These are phyloP conservation scores for Peromyscus melanophrys DNA, from an alignment of 2,797 vertebrate genomes.

Conservation along the genomic window DNA sequence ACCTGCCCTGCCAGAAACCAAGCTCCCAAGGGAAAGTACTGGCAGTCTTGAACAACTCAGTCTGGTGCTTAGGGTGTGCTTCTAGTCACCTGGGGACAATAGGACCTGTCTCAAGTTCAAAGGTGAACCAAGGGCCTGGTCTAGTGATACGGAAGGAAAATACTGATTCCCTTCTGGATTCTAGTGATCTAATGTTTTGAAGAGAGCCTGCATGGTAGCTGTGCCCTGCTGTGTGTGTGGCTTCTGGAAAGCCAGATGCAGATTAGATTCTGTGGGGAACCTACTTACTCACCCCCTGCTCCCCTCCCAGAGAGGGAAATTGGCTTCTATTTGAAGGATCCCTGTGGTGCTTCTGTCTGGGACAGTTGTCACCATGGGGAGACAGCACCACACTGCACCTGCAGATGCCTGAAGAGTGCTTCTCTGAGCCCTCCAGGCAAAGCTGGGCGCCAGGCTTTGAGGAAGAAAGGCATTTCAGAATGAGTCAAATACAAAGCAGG, in stretches of 20 bases:
- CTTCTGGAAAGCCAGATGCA: neutral
- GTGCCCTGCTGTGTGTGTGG: neutral
- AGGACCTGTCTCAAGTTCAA: neutral
- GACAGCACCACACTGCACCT: neutral
- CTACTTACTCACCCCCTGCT: neutral
- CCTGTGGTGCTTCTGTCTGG: neutral
- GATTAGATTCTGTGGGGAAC: neutral
- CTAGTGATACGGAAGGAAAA: neutral
- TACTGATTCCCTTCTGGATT: neutral
- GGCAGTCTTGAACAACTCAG: neutral
- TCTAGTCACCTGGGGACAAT: neutral
- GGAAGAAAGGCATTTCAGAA: neutral
- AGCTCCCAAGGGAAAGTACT: neutral
- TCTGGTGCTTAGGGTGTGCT: neutral
- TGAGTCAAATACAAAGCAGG: neutral
- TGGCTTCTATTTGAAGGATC: neutral
- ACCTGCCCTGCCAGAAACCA: neutral
- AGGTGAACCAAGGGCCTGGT: neutral
- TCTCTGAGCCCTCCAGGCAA: neutral
- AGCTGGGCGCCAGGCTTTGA: neutral
- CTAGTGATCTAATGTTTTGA: neutral
- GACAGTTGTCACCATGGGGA: neutral
- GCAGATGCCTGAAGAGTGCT: neutral
- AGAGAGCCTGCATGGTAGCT: neutral
- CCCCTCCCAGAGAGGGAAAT: neutral